Conservation (phyloP, 1,140 invertebrate genomes). For the Ooceraea biroi region DNA sequence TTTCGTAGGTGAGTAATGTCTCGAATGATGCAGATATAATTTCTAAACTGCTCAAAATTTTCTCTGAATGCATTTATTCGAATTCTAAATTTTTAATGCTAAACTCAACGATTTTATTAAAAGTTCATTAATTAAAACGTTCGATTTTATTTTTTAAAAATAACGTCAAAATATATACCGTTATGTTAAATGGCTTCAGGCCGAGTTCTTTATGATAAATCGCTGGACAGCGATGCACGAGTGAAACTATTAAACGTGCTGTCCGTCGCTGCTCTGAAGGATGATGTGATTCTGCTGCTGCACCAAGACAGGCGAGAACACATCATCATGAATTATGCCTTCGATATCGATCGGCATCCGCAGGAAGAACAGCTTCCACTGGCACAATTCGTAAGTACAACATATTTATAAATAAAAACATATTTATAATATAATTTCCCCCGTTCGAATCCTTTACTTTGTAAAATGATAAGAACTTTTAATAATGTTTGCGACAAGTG, state of each 20-base stretch:
- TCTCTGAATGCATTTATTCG: background rate
- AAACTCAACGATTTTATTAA: too few species aligned
- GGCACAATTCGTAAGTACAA: conserved; percentile 91
- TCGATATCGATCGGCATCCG: conserved; percentile 93
- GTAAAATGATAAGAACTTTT: conserved; percentile 10
- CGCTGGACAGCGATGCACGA: conserved; percentile 87
- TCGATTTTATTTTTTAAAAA: background rate
- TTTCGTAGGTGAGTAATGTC: conserved; percentile 92
- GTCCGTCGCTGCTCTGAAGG: conserved; percentile 92
- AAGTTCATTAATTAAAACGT: too few species aligned
- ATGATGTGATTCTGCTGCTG: conserved; percentile 95
- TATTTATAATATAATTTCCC: background rate
- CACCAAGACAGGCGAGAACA: conserved; percentile 96
- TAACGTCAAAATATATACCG: background rate
- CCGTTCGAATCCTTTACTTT: too few species aligned
- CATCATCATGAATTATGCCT: conserved; percentile 95
- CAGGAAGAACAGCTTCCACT: conserved; percentile 92
- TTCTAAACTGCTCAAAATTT: background rate
- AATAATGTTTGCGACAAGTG: too few species aligned
- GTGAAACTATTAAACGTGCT: conserved; percentile 90
- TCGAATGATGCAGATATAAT: background rate
- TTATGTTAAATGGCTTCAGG: conserved; percentile 82
- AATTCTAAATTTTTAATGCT: background rate
- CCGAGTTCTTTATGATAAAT: conserved; percentile 89
- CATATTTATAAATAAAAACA: background rate